These are phyloP conservation scores for Schizotus pectinicornis DNA, from an alignment of 2,888 invertebrate species.

Conservation along the genomic window DNA sequence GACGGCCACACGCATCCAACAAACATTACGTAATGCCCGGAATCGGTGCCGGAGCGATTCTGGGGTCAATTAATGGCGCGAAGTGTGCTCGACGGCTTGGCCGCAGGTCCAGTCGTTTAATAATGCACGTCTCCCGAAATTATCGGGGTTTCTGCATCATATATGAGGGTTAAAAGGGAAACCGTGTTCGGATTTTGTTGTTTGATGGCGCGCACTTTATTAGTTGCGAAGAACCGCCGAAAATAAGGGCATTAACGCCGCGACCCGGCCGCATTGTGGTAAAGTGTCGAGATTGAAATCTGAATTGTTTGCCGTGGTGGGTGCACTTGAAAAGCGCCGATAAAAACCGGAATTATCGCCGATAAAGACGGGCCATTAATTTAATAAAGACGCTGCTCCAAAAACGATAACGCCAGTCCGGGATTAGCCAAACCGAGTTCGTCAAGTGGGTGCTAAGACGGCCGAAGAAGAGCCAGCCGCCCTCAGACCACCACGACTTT, in stretches of 20 bases:
- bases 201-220: conserved; percentile 17
- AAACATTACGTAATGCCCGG: background rate
- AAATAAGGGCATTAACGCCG: conserved; percentile 16
- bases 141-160: conserved; percentile 14
- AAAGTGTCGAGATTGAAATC: conserved; percentile 24
- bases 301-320: conserved; percentile 13
- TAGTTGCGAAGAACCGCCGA: conserved; percentile 16
- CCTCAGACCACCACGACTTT: background rate
- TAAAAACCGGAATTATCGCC: too few relatives aligned
- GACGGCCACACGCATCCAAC: background rate
- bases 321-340: too few relatives aligned
- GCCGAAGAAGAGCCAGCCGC: too few relatives aligned
- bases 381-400: too few relatives aligned
- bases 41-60: too few relatives aligned
- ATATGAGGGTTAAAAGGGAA: conserved; percentile 20
- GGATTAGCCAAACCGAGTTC: too few relatives aligned
- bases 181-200: conserved; percentile 13
- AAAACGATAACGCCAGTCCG: too few relatives aligned
- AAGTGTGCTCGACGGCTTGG: too few relatives aligned
- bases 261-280: conserved; percentile 15
- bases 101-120: conserved; percentile 2
- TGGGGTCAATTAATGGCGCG: too few relatives aligned
- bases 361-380: too few relatives aligned
- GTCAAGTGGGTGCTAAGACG: too few relatives aligned
- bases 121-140: conserved; percentile 11